Evolutionary conservation across 2,797 vertebrate genomes (phyloP).

Genomic region (Chloroceryle amazona): DNA sequence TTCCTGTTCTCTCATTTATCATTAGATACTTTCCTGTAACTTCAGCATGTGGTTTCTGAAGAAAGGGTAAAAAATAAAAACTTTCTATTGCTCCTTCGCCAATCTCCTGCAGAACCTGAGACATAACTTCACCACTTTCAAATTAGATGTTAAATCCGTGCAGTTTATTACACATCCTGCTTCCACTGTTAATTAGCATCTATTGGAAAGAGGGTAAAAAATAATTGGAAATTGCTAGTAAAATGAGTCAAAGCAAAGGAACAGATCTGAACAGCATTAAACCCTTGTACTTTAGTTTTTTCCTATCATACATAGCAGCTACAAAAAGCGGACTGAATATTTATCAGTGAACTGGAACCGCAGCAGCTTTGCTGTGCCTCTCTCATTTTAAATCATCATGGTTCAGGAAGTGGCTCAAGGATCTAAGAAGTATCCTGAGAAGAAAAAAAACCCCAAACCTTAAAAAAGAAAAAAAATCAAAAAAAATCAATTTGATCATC

Average conservation of each 20-base stretch:
- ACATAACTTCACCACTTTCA: not conserved
- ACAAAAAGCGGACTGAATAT: not conserved
- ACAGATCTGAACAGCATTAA: not conserved
- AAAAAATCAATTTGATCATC: not conserved
- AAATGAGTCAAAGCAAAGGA: not conserved
- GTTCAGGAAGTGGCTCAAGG: not conserved
- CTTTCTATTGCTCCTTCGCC: not conserved
- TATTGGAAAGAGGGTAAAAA: not conserved
- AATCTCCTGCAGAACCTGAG: not conserved
- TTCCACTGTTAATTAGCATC: not conserved
- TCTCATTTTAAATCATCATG: not conserved
- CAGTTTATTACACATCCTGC: not conserved
- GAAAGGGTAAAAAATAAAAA: not conserved
- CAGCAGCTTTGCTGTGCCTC: not conserved
- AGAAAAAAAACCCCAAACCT: not conserved
- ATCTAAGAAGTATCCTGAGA: not conserved
- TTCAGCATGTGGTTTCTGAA: not conserved
- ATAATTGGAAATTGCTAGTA: not conserved
- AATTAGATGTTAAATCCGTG: not conserved
- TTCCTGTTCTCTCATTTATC: not conserved
- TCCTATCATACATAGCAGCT: not conserved
- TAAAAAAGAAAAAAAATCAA: not conserved
- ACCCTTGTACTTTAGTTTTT: not conserved
- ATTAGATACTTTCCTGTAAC: not conserved
- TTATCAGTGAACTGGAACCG: not conserved